A percentile compares a stretch with the other conserved stretches of the same genome.
These are phyloP conservation scores for Zootoca vivipara DNA, from an alignment of 2,113 vertebrate genomes.

Conservation along the genomic window DNA sequence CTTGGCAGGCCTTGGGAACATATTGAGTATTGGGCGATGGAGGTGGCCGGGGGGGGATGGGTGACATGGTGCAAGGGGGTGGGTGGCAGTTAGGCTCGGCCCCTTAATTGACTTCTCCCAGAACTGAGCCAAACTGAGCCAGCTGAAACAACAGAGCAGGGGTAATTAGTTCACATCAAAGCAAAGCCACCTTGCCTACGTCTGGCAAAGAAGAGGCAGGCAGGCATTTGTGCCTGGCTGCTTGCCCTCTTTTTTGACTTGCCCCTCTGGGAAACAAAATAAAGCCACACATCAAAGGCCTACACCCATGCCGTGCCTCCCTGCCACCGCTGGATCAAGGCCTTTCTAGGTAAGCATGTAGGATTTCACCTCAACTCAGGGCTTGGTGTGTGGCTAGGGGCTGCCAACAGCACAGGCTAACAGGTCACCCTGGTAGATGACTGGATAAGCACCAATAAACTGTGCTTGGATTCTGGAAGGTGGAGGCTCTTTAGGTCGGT, in stretches of 20 bases:
- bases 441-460: too few relatives aligned
- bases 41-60: not conserved
- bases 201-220: not conserved
- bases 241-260: slow-evolving; percentile 39
- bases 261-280: too few relatives aligned
- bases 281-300: not conserved
- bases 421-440: too few relatives aligned
- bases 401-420: too few relatives aligned
- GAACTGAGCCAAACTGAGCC: not conserved
- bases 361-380: not conserved
- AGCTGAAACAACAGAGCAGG: slow-evolving; percentile 66
- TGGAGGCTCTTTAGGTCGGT: too few relatives aligned
- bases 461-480: too few relatives aligned
- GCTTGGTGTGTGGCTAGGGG: not conserved
- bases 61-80: not conserved
- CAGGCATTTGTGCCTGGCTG: not conserved
- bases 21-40: not conserved
- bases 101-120: slow-evolving; percentile 50
- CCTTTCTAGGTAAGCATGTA: not conserved
- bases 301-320: not conserved
- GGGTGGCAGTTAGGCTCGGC: not conserved
- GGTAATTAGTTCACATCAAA: slow-evolving; percentile 64
- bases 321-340: not conserved
- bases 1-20: not conserved
- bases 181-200: not conserved